Evolutionary conservation across 2,113 vertebrate species (phyloP), one percentile per base, ranked within the genome.

Genomic region (Triplophysa rosa): DNA sequence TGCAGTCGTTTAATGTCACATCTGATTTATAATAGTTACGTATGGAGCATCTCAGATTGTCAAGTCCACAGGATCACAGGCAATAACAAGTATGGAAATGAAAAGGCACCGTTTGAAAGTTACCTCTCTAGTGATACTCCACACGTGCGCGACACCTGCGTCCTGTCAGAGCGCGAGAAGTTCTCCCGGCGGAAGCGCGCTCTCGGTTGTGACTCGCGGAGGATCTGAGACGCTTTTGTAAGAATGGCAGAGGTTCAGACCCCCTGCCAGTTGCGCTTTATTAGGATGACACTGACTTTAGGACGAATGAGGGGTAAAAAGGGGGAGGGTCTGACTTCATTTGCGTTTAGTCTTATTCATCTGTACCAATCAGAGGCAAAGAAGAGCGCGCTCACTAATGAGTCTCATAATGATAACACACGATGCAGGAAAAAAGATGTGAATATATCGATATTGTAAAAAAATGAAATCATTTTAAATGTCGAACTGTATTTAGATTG

Each of bases 221-320:
- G 68, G 29, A 81, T 80, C 68, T 72, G 71, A 73, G 78, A 72
- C 67, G 80, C 80, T 85, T 82, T 80, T 77, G 63, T 82, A 80
- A 63, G 62, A 82, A 82, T 80, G 79, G 79, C 78, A 82, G 78
- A 82, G 84, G 78, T 82, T 81, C 73, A 65, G 81, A 82, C 80
- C 84, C 84, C 81, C 79, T 79, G 79, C 63, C 42, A 79, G 77
- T 77, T 68, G 72, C 67, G 61, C 68, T 77, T 77, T 82, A 70
- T 69, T 69, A 77, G 62, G 52, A 69, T 82, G 47, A 63, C 67
- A 65, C 59, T 47, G 73, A 74, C 71, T 76, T 69, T 61, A 61
- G 72, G 73, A 77, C 67, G 77, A 79, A 79, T 79, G 29, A 79
- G 78, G 68, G 63, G 71, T 58, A 52, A 70, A 82, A 29, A 71